phyloP scores from a whole-genome alignment of 2,888 invertebrate species.

The Parelbella ahira region DNA sequence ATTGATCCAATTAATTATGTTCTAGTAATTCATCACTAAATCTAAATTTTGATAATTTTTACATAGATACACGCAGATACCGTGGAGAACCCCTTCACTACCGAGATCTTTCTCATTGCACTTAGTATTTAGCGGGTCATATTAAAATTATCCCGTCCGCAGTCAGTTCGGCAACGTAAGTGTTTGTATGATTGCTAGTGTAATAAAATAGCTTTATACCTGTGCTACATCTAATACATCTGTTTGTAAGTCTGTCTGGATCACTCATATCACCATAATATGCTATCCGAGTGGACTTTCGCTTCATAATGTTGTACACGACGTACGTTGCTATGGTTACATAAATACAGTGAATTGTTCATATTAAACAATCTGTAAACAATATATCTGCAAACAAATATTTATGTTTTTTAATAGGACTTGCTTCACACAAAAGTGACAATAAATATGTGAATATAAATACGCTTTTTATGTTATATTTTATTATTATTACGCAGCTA shows the following conservation, averaged over 20 bases:
- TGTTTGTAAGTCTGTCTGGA: conserved; percentile 24
- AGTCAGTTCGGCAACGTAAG: conserved; percentile 4
- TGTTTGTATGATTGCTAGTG: conserved; percentile 19
- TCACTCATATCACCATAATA: conserved; percentile 4
- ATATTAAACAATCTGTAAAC: too few species aligned
- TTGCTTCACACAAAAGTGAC: neutral
- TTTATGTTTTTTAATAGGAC: too few species aligned
- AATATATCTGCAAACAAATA: neutral
- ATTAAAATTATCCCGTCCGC: conserved; percentile 28
- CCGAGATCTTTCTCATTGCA: conserved; percentile 30
- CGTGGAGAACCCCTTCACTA: conserved; percentile 47
- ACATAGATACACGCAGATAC: conserved; percentile 60
- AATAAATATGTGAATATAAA: conserved; percentile 2
- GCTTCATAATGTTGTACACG: too few species aligned
- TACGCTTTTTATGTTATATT: conserved; percentile 6
- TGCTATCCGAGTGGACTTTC: too few species aligned
- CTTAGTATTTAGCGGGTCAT: conserved; percentile 27
- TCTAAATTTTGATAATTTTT: conserved; percentile 70
- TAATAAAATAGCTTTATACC: conserved; percentile 6
- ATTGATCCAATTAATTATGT: conserved; percentile 71
- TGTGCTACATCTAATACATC: conserved; percentile 8
- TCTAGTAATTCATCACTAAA: conserved; percentile 77
- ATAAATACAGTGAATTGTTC: too few species aligned
- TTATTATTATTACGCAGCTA: conserved; percentile 16
- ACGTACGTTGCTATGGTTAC: too few species aligned